Evolutionary conservation across 1,140 invertebrate species (phyloP).

Genomic region (Habropoda laboriosa): DNA sequence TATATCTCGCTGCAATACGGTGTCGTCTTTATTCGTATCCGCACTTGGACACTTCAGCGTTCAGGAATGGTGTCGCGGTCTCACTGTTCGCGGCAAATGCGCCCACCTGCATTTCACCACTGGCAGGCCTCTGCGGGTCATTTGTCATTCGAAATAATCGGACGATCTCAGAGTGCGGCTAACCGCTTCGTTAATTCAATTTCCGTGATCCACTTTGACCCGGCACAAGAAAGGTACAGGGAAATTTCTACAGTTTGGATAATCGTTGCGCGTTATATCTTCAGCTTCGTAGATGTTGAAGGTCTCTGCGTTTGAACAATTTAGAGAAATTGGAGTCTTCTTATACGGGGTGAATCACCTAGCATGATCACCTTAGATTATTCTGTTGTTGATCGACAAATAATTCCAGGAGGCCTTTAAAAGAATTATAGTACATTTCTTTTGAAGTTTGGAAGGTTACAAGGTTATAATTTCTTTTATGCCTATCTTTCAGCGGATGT

Average conservation of each 20-base stretch:
- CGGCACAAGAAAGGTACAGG: neutral
- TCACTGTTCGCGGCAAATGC: neutral
- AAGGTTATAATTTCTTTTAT: no score
- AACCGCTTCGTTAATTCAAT: conserved; percentile 70
- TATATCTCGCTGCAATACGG: neutral
- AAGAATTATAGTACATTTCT: no score
- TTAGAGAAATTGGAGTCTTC: no score
- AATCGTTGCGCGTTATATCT: neutral
- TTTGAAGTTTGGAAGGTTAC: no score
- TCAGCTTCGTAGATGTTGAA: neutral
- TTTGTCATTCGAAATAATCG: conserved; percentile 70
- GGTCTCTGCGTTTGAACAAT: no score
- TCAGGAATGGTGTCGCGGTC: conserved; percentile 17
- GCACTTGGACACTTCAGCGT: neutral
- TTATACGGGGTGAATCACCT: no score
- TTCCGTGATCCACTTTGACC: conserved; percentile 49
- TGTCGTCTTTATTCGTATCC: conserved; percentile 11
- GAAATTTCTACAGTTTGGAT: neutral
- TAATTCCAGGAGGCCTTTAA: no score
- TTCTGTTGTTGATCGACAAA: no score
- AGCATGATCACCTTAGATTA: no score
- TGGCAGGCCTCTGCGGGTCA: conserved; percentile 41
- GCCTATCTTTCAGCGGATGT: no score
- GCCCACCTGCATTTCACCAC: conserved; percentile 13
- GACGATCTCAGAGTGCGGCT: conserved; percentile 59